A percentile compares a stretch with the other conserved stretches of the same genome.
Conservation (phyloP, 2,113 vertebrate species). For the Tychaedon coryphoeus region DNA sequence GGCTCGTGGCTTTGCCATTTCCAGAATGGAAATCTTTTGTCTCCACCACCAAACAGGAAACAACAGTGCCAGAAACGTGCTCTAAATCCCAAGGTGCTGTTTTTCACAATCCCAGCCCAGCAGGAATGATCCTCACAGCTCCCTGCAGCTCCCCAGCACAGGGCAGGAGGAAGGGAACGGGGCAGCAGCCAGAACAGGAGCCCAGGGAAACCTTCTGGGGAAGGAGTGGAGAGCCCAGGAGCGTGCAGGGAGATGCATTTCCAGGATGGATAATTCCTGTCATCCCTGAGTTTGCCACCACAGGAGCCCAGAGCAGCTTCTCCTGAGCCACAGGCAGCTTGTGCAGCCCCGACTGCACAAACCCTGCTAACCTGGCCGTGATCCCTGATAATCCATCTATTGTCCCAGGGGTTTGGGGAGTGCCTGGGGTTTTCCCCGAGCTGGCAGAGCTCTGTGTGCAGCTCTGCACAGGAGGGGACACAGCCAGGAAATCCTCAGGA, state of each 20-base stretch:
- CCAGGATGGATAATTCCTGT: fast-evolving
- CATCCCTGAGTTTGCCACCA: background rate
- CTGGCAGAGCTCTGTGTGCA: fast-evolving
- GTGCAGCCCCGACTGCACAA: background rate
- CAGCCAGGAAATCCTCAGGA: background rate
- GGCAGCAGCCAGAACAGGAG: background rate
- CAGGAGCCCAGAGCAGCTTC: background rate
- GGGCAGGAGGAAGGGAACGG: background rate
- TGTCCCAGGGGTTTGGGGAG: fast-evolving
- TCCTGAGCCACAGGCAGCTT: fast-evolving
- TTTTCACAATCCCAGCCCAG: background rate
- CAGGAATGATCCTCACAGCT: background rate
- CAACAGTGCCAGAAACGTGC: background rate
- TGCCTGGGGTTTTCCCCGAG: background rate
- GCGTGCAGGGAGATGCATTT: background rate
- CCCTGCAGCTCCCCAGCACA: background rate
- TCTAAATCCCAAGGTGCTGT: background rate
- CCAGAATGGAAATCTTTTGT: background rate
- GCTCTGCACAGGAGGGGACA: no score
- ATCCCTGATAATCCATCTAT: fast-evolving
- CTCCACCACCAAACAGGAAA: background rate
- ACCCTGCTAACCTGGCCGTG: fast-evolving
- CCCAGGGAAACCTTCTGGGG: background rate
- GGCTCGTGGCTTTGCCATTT: background rate
- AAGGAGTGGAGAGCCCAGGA: background rate